Evolutionary conservation across 1,140 invertebrate genomes (phyloP).

Genomic region (Drosophila nasuta): DNA sequence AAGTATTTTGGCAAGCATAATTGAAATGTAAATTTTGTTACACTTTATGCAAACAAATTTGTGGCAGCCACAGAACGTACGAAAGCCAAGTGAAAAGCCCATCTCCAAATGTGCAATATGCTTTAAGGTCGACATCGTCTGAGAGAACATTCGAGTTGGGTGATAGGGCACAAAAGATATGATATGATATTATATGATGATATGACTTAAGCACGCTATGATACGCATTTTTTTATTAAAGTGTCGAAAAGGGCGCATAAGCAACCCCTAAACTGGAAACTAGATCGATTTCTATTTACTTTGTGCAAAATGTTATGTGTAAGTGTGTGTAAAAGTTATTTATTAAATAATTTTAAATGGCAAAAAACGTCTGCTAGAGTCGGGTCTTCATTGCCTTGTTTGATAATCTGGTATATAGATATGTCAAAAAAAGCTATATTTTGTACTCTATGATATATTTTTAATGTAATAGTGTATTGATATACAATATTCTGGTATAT

Average conservation of each 20-base stretch:
- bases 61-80: slow-evolving; percentile 19
- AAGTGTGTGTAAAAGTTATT: no score
- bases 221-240: neutral
- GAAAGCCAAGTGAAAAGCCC: slow-evolving; percentile 27
- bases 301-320: no score
- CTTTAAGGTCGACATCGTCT: neutral
- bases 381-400: no score
- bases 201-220: neutral
- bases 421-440: no score
- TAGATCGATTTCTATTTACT: neutral
- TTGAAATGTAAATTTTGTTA: slow-evolving; percentile 76
- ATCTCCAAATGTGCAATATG: slow-evolving; percentile 11
- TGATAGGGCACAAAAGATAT: neutral
- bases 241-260: neutral
- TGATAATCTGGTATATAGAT: no score
- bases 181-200: neutral
- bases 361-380: no score
- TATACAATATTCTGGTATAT: no score
- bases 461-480: no score
- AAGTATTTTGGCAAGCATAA: slow-evolving; percentile 58
- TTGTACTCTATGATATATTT: no score
- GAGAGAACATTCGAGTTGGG: neutral
- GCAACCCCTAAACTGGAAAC: neutral
- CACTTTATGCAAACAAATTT: slow-evolving; percentile 47
- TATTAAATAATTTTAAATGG: no score